Percentiles rank a stretch among this genome's conserved stretches.
phyloP scores from a whole-genome alignment of 2,113 vertebrate genomes.

The Psophia crepitans region DNA sequence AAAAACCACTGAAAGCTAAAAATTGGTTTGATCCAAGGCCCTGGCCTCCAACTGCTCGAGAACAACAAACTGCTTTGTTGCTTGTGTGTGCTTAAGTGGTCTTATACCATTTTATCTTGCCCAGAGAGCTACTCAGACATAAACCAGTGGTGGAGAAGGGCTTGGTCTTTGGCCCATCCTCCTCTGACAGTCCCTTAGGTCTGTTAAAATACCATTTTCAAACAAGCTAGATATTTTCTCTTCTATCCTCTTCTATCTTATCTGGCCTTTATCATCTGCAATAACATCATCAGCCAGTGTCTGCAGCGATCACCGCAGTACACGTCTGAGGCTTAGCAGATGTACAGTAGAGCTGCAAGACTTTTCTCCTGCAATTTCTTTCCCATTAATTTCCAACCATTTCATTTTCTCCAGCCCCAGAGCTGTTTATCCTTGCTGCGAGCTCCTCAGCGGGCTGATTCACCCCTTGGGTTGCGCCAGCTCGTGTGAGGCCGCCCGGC shows the following conservation, averaged over 20 bases:
- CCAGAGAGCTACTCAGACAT: not conserved
- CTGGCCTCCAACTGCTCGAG: not conserved
- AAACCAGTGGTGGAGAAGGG: not conserved
- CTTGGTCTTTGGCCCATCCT: not conserved
- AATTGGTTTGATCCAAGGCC: not conserved
- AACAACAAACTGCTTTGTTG: not conserved
- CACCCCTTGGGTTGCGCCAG: slow-evolving; percentile 42
- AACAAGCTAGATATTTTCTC: not conserved
- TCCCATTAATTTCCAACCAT: slow-evolving; percentile 31
- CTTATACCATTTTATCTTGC: not conserved
- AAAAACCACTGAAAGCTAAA: not conserved
- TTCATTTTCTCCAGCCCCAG: not conserved
- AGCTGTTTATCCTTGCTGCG: slow-evolving; percentile 44
- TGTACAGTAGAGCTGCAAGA: not conserved
- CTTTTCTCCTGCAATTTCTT: slow-evolving; percentile 10
- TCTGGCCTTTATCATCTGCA: not conserved
- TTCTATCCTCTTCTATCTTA: not conserved
- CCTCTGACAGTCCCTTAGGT: not conserved
- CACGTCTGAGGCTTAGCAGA: not conserved
- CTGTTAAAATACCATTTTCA: not conserved
- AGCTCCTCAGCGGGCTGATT: slow-evolving; percentile 23
- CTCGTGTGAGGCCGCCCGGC: not conserved
- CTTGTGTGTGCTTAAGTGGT: not conserved
- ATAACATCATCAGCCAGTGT: not conserved
- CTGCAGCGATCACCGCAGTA: not conserved